These are phyloP conservation scores for Tetrapedia diversipes DNA, from an alignment of 2,888 invertebrate species.

Conservation along the genomic window DNA sequence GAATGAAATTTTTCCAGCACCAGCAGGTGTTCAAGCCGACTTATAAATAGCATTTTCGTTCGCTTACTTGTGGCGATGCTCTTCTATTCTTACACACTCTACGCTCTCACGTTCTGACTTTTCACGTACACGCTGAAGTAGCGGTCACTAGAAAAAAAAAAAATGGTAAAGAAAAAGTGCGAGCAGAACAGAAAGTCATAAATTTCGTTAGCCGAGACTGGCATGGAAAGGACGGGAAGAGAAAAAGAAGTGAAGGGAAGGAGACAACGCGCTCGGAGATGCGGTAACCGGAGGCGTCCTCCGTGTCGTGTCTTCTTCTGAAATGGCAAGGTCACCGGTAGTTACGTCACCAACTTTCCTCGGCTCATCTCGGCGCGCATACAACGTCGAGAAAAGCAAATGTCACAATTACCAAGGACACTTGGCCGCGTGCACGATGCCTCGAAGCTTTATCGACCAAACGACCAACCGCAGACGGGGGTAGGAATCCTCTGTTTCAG, in stretches of 20 bases:
- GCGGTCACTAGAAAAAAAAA: too few species aligned
- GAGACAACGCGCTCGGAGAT: slow-evolving; percentile 33
- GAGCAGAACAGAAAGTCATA: slow-evolving; percentile 1
- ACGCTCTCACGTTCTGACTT: too few species aligned
- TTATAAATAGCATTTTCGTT: not conserved
- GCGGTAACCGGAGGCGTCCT: slow-evolving; percentile 56
- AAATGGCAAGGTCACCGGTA: slow-evolving; percentile 79
- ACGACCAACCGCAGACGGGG: slow-evolving; percentile 23
- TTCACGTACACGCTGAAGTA: too few species aligned
- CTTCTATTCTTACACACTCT: too few species aligned
- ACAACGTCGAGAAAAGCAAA: slow-evolving; percentile 68
- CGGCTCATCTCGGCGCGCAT: slow-evolving; percentile 42
- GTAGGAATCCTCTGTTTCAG: slow-evolving; percentile 40
- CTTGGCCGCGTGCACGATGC: slow-evolving; percentile 51
- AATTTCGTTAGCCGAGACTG: slow-evolving; percentile 16
- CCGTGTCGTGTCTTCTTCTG: slow-evolving; percentile 63
- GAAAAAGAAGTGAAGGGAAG: slow-evolving; percentile 27
- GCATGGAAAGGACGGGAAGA: slow-evolving; percentile 7
- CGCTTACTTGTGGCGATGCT: too few species aligned
- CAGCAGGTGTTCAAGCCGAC: not conserved
- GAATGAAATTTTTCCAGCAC: not conserved
- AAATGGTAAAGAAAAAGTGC: too few species aligned
- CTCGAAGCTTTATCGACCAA: slow-evolving; percentile 43
- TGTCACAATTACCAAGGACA: slow-evolving; percentile 75
- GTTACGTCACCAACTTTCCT: slow-evolving; percentile 73